Conservation (phyloP, 92 coral and sea anemone species). For the Diadumene lineata region DNA sequence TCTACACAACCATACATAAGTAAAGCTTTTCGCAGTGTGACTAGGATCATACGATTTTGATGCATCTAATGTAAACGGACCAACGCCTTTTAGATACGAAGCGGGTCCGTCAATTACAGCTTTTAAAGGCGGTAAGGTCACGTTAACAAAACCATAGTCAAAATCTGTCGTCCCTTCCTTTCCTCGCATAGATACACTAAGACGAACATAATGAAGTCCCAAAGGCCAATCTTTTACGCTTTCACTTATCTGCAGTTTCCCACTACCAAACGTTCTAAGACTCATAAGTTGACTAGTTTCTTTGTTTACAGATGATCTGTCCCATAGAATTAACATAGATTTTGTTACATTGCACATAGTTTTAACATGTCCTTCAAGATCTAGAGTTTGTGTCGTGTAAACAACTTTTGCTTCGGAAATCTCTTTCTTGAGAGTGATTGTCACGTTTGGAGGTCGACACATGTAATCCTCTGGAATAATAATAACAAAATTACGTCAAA, state of each 20-base stretch:
- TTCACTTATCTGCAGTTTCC: constrained; percentile 36
- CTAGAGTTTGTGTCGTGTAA: constrained; percentile 38
- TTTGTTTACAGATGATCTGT: constrained; percentile 40
- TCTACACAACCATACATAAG: constrained; percentile 73
- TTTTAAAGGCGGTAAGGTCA: constrained; percentile 61
- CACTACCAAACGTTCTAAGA: constrained; percentile 30
- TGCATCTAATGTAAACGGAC: constrained; percentile 48
- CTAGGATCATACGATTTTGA: constrained; percentile 68
- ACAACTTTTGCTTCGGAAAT: constrained; percentile 31
- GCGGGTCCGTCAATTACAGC: constrained; percentile 50
- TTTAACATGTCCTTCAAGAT: constrained; percentile 42
- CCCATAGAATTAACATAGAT: constrained; percentile 50
- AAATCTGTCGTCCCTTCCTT: constrained; percentile 68
- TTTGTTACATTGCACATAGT: constrained; percentile 51
- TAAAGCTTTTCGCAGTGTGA: constrained; percentile 28
- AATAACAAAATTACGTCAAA: not conserved
- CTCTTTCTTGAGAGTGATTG: constrained; percentile 45
- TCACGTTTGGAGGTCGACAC: constrained; percentile 76
- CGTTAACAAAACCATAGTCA: constrained; percentile 69
- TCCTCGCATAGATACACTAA: constrained; percentile 64
- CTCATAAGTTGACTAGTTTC: constrained; percentile 42
- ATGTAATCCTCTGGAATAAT: constrained; percentile 59
- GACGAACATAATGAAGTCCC: constrained; percentile 55
- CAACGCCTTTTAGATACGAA: constrained; percentile 60
- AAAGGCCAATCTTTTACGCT: constrained; percentile 34